Evolutionary conservation across 2,888 invertebrate genomes (phyloP), one percentile per base, ranked within the genome.

Genomic region (Xestia c-nigrum): DNA sequence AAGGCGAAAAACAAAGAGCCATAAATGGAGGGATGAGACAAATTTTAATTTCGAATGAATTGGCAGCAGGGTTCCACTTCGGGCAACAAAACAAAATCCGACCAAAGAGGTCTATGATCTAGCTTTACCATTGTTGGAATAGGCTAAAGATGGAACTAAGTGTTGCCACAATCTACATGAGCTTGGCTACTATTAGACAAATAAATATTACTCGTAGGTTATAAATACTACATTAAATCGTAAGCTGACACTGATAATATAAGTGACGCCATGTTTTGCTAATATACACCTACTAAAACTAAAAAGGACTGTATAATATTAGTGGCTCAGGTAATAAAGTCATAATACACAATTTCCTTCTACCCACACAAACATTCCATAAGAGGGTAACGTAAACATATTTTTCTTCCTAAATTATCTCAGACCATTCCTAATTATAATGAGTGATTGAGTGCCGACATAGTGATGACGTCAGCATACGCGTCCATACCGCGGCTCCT

Each of bases 11-110:
- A 77, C 90, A 64, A 69, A n/a, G 87, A 92, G 81, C 65, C 72
- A 78, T 67, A 72, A 89, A 89, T 68, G 21, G 43, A 69, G 76
- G 78, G 91, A 92, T 77, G 74, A 74, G 93, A 85, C 84, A 72
- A 6, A 59, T 43, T 31, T 65, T 57, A 21, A n/a, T n/a, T 5
- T 14, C 3, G 3, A 31, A 7, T 3, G 9, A 10, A 47, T 46
- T 38, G 10, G 1, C 38, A 21, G 6, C 16, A 0, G n/a, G 1
- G 14, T 38, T 50, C 14, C 38, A 7, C 14, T 31, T 5, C 50
- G 50, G 12, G 12, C 6, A 6, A 21, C 16, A 59, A 31, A 31
- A 31, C 3, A 59, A 1, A 16, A 31, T 57, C 14, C 6, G 14
- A 57, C 57, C 5, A 57, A 2, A 2, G 16, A 31, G 7, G 16